These are phyloP conservation scores for Scomber colias DNA, from an alignment of 2,113 vertebrate genomes.

Conservation along the genomic window DNA sequence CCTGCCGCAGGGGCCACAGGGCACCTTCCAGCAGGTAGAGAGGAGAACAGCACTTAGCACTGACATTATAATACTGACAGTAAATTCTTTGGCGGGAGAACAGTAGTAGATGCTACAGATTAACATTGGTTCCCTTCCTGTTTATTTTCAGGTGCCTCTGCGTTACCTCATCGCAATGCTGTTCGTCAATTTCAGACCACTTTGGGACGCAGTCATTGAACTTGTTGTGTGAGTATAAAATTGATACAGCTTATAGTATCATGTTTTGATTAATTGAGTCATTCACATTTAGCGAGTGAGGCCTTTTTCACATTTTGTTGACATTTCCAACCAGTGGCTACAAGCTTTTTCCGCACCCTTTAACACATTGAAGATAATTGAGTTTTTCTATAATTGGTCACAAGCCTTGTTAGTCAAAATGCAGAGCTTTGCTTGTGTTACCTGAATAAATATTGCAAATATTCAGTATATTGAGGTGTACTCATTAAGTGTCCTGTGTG, in stretches of 20 bases:
- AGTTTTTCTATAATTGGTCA: not conserved
- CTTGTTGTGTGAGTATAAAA: constrained; percentile 90
- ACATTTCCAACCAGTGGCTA: too few species aligned
- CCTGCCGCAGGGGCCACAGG: constrained; percentile 79
- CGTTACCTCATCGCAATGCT: constrained; percentile 95
- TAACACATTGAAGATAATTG: not conserved
- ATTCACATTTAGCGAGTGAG: not conserved
- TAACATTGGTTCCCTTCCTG: too few species aligned
- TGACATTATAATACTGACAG: too few species aligned
- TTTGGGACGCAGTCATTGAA: constrained; percentile 95
- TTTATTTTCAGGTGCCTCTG: constrained; percentile 89
- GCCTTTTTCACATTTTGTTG: too few species aligned
- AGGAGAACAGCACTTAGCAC: not conserved
- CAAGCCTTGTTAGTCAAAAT: not conserved
- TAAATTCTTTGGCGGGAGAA: too few species aligned
- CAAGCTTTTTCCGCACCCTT: not conserved
- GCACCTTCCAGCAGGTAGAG: constrained; percentile 88
- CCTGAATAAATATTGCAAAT: not conserved
- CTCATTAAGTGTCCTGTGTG: not conserved
- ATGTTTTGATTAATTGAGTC: not conserved
- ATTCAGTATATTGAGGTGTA: not conserved
- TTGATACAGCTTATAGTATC: not conserved
- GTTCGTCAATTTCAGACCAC: constrained; percentile 94
- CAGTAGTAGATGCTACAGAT: too few species aligned
- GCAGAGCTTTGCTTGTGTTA: not conserved